phyloP scores from a whole-genome alignment of 2,888 invertebrate genomes.

The Dioctria rufipes region DNA sequence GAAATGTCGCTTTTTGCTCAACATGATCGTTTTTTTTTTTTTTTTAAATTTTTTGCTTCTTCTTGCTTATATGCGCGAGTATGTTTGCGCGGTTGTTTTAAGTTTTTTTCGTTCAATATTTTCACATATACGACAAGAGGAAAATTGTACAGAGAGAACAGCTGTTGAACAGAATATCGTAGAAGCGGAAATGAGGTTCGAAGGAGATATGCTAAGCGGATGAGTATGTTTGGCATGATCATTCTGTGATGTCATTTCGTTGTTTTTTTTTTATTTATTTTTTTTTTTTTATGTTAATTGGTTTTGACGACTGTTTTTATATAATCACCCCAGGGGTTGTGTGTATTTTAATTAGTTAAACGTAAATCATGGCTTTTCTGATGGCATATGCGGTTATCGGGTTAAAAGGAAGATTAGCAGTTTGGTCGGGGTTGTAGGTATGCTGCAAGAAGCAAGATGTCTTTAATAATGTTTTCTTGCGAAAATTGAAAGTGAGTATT shows the following conservation, averaged over 20 bases:
- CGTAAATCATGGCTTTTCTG: neutral
- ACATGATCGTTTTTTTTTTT: constrained; percentile 7
- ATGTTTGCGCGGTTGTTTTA: constrained; percentile 17
- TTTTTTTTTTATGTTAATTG: constrained; percentile 22
- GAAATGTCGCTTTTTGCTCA: constrained; percentile 29
- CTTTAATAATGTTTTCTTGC: no score
- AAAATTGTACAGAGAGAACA: constrained; percentile 24
- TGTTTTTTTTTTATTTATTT: constrained; percentile 9
- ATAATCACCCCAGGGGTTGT: constrained; percentile 21
- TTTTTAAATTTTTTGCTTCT: neutral
- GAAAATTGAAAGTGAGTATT: no score
- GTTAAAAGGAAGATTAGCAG: no score
- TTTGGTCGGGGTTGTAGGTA: no score
- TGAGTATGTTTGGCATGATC: constrained; percentile 27
- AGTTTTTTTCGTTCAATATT: neutral
- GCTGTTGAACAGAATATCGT: constrained; percentile 30
- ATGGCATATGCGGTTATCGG: no score
- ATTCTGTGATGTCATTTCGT: constrained; percentile 32
- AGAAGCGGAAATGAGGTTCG: constrained; percentile 51
- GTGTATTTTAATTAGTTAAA: constrained; percentile 24
- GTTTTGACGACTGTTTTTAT: neutral
- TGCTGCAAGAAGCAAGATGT: no score
- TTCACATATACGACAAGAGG: neutral
- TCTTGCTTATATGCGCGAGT: neutral
- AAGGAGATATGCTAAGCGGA: constrained; percentile 30